A percentile compares a stretch with the other conserved stretches of the same genome.
Conservation (phyloP, 2,888 invertebrate genomes). For the Ichneumoninae sp. region DNA sequence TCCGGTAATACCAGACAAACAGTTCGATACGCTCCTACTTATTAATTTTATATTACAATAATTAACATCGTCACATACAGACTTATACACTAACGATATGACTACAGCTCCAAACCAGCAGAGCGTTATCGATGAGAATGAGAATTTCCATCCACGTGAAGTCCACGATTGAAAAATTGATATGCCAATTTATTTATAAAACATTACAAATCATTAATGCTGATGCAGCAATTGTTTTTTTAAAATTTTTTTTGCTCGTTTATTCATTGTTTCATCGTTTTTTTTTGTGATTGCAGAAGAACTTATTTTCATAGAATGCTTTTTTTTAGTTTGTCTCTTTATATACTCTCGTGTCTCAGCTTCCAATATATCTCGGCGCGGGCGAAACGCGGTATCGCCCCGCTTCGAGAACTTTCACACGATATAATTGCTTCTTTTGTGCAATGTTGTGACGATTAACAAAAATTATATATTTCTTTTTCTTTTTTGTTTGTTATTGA, state of each 20-base stretch:
- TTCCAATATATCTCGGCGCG: conserved; percentile 57
- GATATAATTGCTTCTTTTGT: conserved; percentile 63
- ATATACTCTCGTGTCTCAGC: conserved; percentile 38
- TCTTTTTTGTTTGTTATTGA: background rate
- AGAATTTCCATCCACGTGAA: conserved; percentile 74
- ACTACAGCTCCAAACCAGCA: conserved; percentile 83
- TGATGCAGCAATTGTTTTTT: conserved; percentile 72
- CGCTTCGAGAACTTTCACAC: conserved; percentile 54
- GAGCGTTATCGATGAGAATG: conserved; percentile 82
- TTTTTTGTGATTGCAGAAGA: conserved; percentile 67
- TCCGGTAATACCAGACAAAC: conserved; percentile 79
- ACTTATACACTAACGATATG: conserved; percentile 83
- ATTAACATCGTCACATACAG: conserved; percentile 83
- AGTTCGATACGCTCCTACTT: conserved; percentile 80
- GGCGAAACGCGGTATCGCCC: conserved; percentile 45
- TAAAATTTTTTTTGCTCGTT: conserved; percentile 55
- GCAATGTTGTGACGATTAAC: conserved; percentile 62
- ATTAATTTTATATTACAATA: conserved; percentile 83
- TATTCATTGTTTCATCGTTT: conserved; percentile 33
- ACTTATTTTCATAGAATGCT: conserved; percentile 62
- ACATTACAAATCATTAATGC: conserved; percentile 77
- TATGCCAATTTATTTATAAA: conserved; percentile 81
- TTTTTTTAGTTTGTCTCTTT: conserved; percentile 51
- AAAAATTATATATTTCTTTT: conserved; percentile 34
- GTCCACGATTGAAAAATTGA: conserved; percentile 75